A percentile compares a stretch with the other conserved stretches of the same genome.
phyloP scores from a whole-genome alignment of 2,797 vertebrate genomes.

The Sternarchorhynchus goeldii region DNA sequence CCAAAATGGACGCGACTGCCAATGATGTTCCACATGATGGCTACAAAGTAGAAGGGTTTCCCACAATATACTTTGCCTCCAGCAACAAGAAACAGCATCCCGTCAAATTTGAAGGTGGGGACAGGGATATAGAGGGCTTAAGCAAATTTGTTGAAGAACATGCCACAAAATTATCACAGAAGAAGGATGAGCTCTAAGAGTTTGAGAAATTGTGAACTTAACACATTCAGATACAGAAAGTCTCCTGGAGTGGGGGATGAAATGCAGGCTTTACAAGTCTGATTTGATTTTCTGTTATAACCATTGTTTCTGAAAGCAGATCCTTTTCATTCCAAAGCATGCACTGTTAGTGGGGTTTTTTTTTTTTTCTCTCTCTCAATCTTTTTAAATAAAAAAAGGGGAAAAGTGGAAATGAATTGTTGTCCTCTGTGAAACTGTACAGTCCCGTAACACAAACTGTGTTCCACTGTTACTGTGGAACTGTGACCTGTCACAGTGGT shows the following conservation, averaged over 20 bases:
- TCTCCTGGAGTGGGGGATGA: constrained; percentile 40
- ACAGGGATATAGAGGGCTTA: constrained; percentile 87
- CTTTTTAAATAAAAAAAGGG: constrained; percentile 76
- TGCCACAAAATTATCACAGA: constrained; percentile 77
- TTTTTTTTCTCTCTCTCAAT: constrained; percentile 24
- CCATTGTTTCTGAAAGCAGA: constrained; percentile 68
- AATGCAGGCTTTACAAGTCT: constrained; percentile 41
- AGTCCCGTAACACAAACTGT: background rate
- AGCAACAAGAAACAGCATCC: constrained; percentile 88
- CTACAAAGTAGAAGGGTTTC: constrained; percentile 93
- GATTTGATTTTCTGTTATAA: constrained; percentile 68
- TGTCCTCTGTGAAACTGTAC: background rate
- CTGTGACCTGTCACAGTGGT: too few species aligned
- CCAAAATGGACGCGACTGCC: constrained; percentile 95
- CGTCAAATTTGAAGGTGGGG: constrained; percentile 85
- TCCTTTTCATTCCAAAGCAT: constrained; percentile 72
- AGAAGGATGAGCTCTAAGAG: constrained; percentile 88
- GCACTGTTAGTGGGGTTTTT: constrained; percentile 67
- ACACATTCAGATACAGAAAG: constrained; percentile 38
- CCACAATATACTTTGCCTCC: constrained; percentile 94
- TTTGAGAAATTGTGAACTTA: constrained; percentile 65
- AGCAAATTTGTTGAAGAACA: constrained; percentile 93
- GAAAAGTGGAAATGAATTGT: constrained; percentile 14
- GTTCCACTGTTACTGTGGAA: background rate
- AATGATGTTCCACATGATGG: constrained; percentile 84